Conservation (phyloP, 1,140 invertebrate genomes). For the Yoshiicerus persimilis region DNA sequence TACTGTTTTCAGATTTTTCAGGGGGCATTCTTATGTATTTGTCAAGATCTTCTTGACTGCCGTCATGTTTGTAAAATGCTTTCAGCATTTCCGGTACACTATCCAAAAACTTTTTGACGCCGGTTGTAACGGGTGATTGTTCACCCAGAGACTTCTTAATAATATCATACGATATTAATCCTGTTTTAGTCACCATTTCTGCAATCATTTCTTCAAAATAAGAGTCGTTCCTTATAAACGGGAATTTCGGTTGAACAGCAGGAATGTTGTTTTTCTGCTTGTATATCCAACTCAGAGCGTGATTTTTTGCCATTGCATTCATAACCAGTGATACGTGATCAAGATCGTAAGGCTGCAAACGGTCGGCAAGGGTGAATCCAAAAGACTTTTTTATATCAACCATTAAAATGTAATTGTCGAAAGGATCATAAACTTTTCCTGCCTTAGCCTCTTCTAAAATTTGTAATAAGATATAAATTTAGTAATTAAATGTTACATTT, state of each 20-base stretch:
- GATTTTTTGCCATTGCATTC: conserved; percentile 65
- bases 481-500: too few species aligned
- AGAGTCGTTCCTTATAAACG: not conserved
- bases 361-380: conserved; percentile 61
- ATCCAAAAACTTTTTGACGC: not conserved
- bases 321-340: conserved; percentile 59
- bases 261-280: conserved; percentile 61
- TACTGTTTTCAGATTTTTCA: not conserved
- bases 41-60: not conserved
- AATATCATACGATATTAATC: not conserved
- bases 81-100: not conserved
- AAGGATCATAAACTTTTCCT: not conserved
- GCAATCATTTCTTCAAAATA: not conserved
- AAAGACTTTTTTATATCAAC: conserved; percentile 48
- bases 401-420: conserved; percentile 33
- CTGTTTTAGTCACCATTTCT: not conserved
- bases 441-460: not conserved
- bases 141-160: not conserved
- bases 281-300: conserved; percentile 68
- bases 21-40: not conserved
- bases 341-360: conserved; percentile 59
- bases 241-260: not conserved
- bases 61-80: not conserved
- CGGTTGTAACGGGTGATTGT: not conserved
- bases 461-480: too few species aligned